Conservation (phyloP, 2,888 invertebrate genomes). For the Priocnemis perturbator region DNA sequence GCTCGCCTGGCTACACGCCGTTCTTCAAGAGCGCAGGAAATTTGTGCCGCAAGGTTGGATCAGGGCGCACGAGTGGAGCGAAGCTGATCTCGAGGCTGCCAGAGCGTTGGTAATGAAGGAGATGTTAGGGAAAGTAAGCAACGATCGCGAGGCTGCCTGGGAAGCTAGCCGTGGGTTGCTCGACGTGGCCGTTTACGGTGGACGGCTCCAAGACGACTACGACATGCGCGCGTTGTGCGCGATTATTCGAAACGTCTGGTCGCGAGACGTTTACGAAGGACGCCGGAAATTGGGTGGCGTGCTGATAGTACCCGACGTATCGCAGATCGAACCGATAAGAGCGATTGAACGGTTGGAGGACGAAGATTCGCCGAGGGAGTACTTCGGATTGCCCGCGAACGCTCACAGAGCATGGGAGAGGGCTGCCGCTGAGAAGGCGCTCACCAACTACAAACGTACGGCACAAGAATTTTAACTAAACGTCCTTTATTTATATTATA, state of each 20-base stretch:
- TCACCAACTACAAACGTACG: constrained; percentile 80
- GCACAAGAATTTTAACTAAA: not conserved
- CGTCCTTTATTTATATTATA: constrained; percentile 37
- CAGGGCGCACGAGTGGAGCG: constrained; percentile 91
- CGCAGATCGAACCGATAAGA: constrained; percentile 80
- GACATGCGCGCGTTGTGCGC: constrained; percentile 83
- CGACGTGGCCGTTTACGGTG: constrained; percentile 90
- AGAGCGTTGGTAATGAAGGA: constrained; percentile 78
- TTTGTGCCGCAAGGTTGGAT: constrained; percentile 84
- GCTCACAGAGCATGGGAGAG: constrained; percentile 90
- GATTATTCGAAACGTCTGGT: constrained; percentile 79
- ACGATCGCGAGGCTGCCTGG: constrained; percentile 60
- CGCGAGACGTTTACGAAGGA: constrained; percentile 77
- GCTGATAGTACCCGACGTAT: constrained; percentile 56
- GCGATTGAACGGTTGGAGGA: constrained; percentile 83
- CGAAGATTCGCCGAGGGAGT: constrained; percentile 82
- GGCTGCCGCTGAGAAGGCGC: constrained; percentile 79
- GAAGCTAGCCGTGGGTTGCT: constrained; percentile 85
- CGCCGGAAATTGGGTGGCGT: constrained; percentile 77
- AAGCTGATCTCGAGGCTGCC: constrained; percentile 87
- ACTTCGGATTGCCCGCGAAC: constrained; percentile 91
- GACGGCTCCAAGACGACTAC: constrained; percentile 87
- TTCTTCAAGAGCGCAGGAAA: constrained; percentile 91
- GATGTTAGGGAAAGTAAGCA: constrained; percentile 52
- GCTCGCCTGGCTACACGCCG: constrained; percentile 91